phyloP scores from a whole-genome alignment of 2,113 vertebrate species.

The Pao palembangensis region DNA sequence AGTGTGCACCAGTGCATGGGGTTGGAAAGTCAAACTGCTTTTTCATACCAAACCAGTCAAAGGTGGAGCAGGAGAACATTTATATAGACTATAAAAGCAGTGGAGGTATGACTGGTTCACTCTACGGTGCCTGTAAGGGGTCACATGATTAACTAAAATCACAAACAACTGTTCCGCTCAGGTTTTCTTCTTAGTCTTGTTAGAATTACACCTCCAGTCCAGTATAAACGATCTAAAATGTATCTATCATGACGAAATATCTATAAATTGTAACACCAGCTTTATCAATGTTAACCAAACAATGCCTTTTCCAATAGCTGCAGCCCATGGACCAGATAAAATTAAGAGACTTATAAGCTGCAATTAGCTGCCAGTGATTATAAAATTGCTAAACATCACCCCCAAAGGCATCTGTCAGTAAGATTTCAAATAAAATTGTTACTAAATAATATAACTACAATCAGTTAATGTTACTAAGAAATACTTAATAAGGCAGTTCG shows the following conservation, averaged over 20 bases:
- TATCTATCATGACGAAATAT: too few species aligned
- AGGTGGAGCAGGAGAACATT: slow-evolving; percentile 4
- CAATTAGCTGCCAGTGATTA: neutral
- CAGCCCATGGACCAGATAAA: too few species aligned
- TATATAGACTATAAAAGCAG: neutral
- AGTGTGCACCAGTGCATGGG: slow-evolving; percentile 13
- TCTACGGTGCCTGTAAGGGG: neutral
- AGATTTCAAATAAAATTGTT: too few species aligned
- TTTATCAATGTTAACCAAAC: too few species aligned
- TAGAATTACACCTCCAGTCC: too few species aligned
- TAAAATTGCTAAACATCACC: neutral
- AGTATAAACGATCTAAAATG: too few species aligned
- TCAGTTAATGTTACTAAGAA: too few species aligned
- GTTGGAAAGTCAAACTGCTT: slow-evolving; percentile 15
- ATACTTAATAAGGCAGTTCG: too few species aligned
- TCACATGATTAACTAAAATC: neutral
- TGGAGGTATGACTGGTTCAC: slow-evolving; percentile 13
- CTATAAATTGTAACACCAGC: too few species aligned
- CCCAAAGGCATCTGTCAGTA: too few species aligned
- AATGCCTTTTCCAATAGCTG: too few species aligned
- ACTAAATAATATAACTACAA: too few species aligned
- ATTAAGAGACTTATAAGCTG: neutral
- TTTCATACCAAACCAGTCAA: slow-evolving; percentile 9
- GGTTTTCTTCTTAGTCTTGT: neutral
- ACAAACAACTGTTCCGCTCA: slow-evolving; percentile 20